Base-by-base conservation (phyloP, 2,888 invertebrate species). In the Lingula anatina region DNA sequence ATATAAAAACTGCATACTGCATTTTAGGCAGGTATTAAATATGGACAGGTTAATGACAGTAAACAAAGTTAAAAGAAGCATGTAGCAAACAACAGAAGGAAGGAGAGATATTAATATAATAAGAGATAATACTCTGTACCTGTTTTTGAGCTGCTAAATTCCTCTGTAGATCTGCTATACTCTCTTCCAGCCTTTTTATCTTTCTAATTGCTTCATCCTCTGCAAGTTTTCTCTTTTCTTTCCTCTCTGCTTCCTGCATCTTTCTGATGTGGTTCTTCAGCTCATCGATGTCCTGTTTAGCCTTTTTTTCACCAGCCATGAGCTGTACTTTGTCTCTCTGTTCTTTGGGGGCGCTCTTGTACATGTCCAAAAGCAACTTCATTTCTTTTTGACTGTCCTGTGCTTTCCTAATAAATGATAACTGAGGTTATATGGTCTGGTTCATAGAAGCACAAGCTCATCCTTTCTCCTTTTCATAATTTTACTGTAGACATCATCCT, bases 341-440 rank as follows among this genome's bases (percentile, higher is more conserved):
- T 70, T 96, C 96, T 75, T 95, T 96, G 51, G 92, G 88, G 7
- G 90, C 90, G n/a, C 92, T 90, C 80, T 95, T 96, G 80, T 95
- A 94, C 91, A 94, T 94, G 75, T 96, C 95, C 55, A 95, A 80
- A 12, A 96, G 78, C 0, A 96, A 79, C 73, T 95, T 95, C 85
- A 95, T 84, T 76, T 96, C 96, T 66, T 92, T 91, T 77, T 93
- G 91, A 49, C 65, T 66, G 44, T 95, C 78, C 89, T 92, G 69
- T 23, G 71, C 62, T 56, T 73, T 71, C 54, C 73, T 75, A 47
- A n/a, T 15, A 12, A n/a, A n/a, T n/a, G n/a, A n/a, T n/a, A 41
- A 41, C 4, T 4, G 21, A 41, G n/a, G n/a, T n/a, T n/a, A n/a
- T n/a, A n/a, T n/a, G n/a, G n/a, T n/a, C n/a, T n/a, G n/a, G n/a